Conservation (phyloP, 1,140 invertebrate genomes). For the Cydia strobilella region DNA sequence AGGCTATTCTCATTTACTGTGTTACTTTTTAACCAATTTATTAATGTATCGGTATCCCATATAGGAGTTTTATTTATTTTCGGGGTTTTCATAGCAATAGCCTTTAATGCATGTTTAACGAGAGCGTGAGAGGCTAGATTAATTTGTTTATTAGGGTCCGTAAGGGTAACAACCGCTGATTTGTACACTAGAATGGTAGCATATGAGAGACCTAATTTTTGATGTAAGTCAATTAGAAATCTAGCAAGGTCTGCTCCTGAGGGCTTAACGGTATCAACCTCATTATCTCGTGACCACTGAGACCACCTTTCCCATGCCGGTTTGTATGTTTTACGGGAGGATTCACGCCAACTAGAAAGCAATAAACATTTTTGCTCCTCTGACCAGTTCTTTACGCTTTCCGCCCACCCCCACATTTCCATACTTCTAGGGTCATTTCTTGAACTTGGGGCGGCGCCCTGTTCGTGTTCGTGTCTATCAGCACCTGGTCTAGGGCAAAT, state of each 20-base stretch:
- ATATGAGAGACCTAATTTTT: constrained; percentile 38
- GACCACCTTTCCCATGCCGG: constrained; percentile 26
- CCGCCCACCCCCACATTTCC: constrained; percentile 36
- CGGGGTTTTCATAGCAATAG: constrained; percentile 28
- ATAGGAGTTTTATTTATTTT: constrained; percentile 11
- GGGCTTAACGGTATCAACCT: constrained; percentile 34
- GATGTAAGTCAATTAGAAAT: constrained; percentile 41
- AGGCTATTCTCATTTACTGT: constrained; percentile 34
- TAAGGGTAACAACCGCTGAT: constrained; percentile 42
- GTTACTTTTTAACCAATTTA: constrained; percentile 21
- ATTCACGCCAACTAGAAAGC: constrained; percentile 33
- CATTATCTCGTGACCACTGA: constrained; percentile 21
- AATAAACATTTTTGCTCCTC: constrained; percentile 26
- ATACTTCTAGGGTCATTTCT: constrained; percentile 33
- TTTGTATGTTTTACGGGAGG: constrained; percentile 32
- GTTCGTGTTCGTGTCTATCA: constrained; percentile 40
- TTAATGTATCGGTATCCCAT: constrained; percentile 2
- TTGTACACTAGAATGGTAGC: constrained; percentile 45
- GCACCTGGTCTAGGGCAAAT: constrained; percentile 26
- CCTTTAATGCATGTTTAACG: constrained; percentile 37
- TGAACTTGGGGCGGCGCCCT: constrained; percentile 29
- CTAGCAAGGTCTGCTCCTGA: constrained; percentile 38
- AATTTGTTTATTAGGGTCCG: background rate
- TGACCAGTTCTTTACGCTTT: constrained; percentile 31
- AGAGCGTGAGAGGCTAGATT: constrained; percentile 33